Evolutionary conservation across 2,888 invertebrate species (phyloP).

Genomic region (Eucriotettix oculatus): DNA sequence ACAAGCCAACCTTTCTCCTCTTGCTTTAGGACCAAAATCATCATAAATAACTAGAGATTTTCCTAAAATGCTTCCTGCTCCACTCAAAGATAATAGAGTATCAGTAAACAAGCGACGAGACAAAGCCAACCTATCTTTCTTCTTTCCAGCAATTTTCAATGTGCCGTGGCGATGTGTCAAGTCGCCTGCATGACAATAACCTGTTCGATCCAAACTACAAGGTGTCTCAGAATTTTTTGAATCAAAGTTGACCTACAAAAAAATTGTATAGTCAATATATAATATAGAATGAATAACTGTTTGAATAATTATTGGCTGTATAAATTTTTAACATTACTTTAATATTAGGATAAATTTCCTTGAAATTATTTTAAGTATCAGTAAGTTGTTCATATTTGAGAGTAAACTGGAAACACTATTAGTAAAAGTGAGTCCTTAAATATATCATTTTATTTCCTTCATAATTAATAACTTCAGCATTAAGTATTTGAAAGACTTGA

Average conservation of each 20-base stretch:
- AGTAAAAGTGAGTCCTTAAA: no score
- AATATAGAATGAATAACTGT: no score
- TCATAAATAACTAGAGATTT: constrained; percentile 76
- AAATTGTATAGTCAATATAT: background rate
- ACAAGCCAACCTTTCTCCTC: constrained; percentile 80
- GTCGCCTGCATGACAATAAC: constrained; percentile 61
- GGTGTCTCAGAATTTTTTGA: constrained; percentile 37
- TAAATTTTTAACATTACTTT: no score
- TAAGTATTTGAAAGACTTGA: no score
- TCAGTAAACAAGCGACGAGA: constrained; percentile 70
- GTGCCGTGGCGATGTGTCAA: constrained; percentile 52
- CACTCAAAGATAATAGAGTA: constrained; percentile 38
- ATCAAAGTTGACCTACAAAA: constrained; percentile 37
- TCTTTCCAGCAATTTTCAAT: constrained; percentile 58
- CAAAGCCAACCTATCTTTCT: constrained; percentile 40
- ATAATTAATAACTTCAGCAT: no score
- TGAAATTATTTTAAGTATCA: no score
- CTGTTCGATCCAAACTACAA: constrained; percentile 38
- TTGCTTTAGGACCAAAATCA: constrained; percentile 70
- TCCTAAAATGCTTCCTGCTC: constrained; percentile 55
- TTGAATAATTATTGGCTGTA: no score
- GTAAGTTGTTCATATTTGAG: no score
- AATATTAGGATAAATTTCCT: no score
- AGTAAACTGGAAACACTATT: no score
- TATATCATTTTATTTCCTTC: no score